These are phyloP conservation scores for Montipora capitata DNA, from an alignment of 92 coral and sea anemone species.

Conservation along the genomic window DNA sequence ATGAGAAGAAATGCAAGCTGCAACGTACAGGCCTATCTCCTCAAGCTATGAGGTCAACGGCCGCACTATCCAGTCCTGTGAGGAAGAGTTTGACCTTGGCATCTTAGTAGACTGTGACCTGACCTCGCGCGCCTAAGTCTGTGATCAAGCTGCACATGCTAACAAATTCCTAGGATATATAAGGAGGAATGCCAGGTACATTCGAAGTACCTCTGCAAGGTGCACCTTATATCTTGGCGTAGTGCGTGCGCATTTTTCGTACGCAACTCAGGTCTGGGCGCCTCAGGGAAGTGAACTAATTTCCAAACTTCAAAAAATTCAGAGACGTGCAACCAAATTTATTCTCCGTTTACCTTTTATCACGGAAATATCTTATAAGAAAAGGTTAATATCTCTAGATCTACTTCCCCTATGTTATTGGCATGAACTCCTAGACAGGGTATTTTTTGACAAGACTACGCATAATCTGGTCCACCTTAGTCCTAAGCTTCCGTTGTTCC, in stretches of 20 bases:
- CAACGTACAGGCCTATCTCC: background rate
- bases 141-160: conserved; percentile 35
- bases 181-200: conserved; percentile 35
- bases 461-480: conserved; percentile 7
- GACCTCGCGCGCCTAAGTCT: conserved; percentile 52
- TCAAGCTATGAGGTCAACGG: background rate
- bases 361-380: conserved; percentile 9
- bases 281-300: conserved; percentile 68
- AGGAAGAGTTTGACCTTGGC: conserved; percentile 36
- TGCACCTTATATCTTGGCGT: conserved; percentile 36
- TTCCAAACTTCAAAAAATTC: conserved; percentile 53
- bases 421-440: no score
- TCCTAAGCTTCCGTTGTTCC: conserved; percentile 25
- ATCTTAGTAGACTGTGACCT: conserved; percentile 25
- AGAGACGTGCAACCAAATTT: conserved; percentile 61
- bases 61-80: background rate
- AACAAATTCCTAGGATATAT: conserved; percentile 51
- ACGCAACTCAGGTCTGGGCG: conserved; percentile 73
- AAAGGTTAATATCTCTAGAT: conserved; percentile 29
- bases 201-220: conserved; percentile 6
- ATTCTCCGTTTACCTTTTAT: conserved; percentile 48
- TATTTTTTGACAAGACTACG: background rate
- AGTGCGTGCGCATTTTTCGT: conserved; percentile 59
- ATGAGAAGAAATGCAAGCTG: conserved; percentile 9
- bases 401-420: background rate